Evolutionary conservation across 1,140 invertebrate genomes (phyloP), one percentile per base, ranked within the genome.

Genomic region (Eubasilissa regina): DNA sequence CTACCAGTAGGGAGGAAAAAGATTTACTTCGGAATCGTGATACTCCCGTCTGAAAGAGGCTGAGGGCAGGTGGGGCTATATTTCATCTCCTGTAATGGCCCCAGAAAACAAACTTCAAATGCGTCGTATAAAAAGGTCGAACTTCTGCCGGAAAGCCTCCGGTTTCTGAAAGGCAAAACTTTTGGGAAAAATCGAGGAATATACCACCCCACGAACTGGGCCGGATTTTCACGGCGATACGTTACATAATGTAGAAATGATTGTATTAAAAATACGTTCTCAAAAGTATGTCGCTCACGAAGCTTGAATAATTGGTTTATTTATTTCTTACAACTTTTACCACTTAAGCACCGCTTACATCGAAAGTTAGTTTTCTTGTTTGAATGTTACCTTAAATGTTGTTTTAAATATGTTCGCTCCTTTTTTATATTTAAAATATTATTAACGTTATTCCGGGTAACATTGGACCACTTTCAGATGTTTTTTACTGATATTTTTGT

Each of bases 1-100:
- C 44, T 17, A 47, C 64, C 43, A 68, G 44, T 68, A n/a, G 64
- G 21, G 13, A 8, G 45, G 15, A 68, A 68, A 48, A 64, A 68
- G 43, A 68, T 68, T 68, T 68, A 68, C 44, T 48, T 47, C 1
- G 17, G 15, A 45, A 48, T 68, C 64, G 13, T 47, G 64, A 47
- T 48, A 68, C 44, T 68, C 25, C 17, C 12, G 19, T 51, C 48
- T 1, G 48, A n/a, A n/a, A n/a, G n/a, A 12, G 48, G 48, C 11
- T 51, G 48, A 51, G 48, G 48, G 48, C 48, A 51, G 11, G 48
- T 51, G 48, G 48, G n/a, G n/a, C 48, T 1, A 51, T 51, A 51
- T 51, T 51, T 51, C 48, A 51, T 51, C 48, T 15, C 11, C 48
- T 51, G 48, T 51, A 51, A 51, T 51, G 48, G 48, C 48, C n/a